Base-by-base conservation (phyloP, 2,888 invertebrate species). In the Machimus rusticus region DNA sequence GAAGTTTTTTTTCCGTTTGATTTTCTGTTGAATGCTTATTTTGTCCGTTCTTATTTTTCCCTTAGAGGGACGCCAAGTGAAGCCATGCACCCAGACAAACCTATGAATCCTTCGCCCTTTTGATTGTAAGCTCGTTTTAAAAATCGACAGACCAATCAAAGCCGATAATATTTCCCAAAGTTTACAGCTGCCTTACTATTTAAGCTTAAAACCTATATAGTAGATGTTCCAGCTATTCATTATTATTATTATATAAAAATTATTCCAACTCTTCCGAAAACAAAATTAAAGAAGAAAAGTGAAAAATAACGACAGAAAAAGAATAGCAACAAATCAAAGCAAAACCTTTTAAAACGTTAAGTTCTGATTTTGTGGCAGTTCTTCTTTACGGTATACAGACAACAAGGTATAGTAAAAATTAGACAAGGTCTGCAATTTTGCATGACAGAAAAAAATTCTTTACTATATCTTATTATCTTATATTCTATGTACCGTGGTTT, bases 21-120 rank as follows among this genome's bases (percentile, higher is more conserved):
- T 87, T 86, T 74, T 89, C 31, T 88, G 87, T 87, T 87, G 51
- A 86, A 92, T 93, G n/a, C 46, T 81, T 2, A 91, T 93, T 93
- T 91, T 91, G 82, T 84, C 82, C 81, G 39, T 78, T 88, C 76
- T 66, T n/a, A 55, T 74, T 88, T 85, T 39, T 66, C 12, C 51
- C 51, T 51, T 12, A 12, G 12, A 66, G 23, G 28, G 28, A 66
- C 9, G 66, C 66, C 66, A 66, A 66, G 66, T 66, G 19, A 66
- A 66, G 66, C 28, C 51, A 6, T n/a, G 1, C 51, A 51, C n/a
- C 2, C 6, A 51, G 19, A 1, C n/a, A 16, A 51, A n/a, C 51
- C 51, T 66, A 28, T 12, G 0, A 66, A 66, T 23, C 19, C 57
- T 23, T 23, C 28, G 4, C 28, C 8, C 12, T 66, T 66, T 66